Base-by-base conservation (phyloP, 23 tunicate genomes). In the Halocynthia aurantium region DNA sequence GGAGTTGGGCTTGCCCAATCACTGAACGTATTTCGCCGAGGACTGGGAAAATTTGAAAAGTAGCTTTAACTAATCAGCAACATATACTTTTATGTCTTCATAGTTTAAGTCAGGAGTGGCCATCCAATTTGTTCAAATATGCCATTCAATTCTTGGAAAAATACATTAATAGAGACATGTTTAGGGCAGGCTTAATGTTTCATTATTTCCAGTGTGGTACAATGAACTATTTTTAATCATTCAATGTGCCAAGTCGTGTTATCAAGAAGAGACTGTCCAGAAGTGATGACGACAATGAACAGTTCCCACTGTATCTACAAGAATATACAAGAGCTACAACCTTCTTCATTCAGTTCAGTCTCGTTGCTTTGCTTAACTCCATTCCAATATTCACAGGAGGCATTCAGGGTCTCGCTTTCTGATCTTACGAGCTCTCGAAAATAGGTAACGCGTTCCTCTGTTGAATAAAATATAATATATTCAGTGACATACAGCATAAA, bases 1-100 rank as follows among this genome's bases (percentile, higher is more conserved):
- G 72, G 6, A 91, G 84, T 15, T 81, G 67, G 4, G 97, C 77
- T 61, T 91, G 86, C 15, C 97, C 97, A 52, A 91, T 81, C 71
- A 91, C 90, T 60, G 90, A 74, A 4, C 97, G 86, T 57, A 91
- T 91, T 76, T 91, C 97, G 17, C 83, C 97, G 8, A 54, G n/a
- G 4, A 58, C 63, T 58, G 63, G n/a, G 4, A 58, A 58, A 13
- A 58, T 58, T 58, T n/a, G 4, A 58, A 58, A 58, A 58, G 44
- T 31, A 31, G 4, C 1, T 31, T 31, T 31, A 31, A 31, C 44
- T 31, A 31, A 31, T 31, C 44, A 4, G 2, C 44, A 31, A 31
- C 44, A 31, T 31, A 31, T 31, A 31, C 44, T 31, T 31, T 31
- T 0, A 31, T 31, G 44, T 31, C 44, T 31, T 31, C 4, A 31